Base-by-base conservation (phyloP, 1,140 invertebrate species). In the Trichonephila clavipes region DNA sequence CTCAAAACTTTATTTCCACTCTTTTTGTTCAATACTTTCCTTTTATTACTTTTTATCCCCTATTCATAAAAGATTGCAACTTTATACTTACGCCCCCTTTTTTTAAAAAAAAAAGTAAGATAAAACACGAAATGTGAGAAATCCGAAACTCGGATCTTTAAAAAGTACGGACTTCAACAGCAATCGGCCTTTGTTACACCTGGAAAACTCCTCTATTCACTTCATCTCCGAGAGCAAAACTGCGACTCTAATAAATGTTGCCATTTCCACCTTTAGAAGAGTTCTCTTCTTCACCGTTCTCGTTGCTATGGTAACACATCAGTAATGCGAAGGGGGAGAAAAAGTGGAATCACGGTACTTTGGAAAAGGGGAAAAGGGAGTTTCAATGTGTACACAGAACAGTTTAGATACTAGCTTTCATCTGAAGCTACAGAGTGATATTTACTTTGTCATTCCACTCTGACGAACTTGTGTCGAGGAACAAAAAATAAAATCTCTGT, bases 321-420 rank as follows among this genome's bases (percentile, higher is more conserved):
- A 10, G 86, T 64, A 88, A 88, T 88, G 86, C 18, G 86, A 88
- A 88, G 28, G 59, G 34, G 12, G 40, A 64, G 28, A 34, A 34
- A 40, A 64, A 86, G 18, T 24, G 28, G 72, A 77, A 77, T 77
- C 34, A 34, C 72, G 28, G 34, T 77, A 40, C 72, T 83, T 83
- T 77, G 24, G 28, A 85, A 59, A 85, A 58, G 24, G 61, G 59
- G 61, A 3, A 59, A 28, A 18, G 59, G 58, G 34, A 34, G 14
- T 34, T 77, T 24, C 28, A 64, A 18, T 62, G 61, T 87, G 85
- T 87, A 87, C 85, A 87, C 40, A 62, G 85, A 64, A n/a, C 66
- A 77, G 88, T 89, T 89, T 89, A 89, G 88, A 89, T 89, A 89
- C 88, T 58, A 89, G 88, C 88, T 89, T 89, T 89, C 88, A 89